Percentiles rank a stretch among this genome's conserved stretches.
phyloP scores from a whole-genome alignment of 1,140 invertebrate species.

The Gonatopus flavifemur region DNA sequence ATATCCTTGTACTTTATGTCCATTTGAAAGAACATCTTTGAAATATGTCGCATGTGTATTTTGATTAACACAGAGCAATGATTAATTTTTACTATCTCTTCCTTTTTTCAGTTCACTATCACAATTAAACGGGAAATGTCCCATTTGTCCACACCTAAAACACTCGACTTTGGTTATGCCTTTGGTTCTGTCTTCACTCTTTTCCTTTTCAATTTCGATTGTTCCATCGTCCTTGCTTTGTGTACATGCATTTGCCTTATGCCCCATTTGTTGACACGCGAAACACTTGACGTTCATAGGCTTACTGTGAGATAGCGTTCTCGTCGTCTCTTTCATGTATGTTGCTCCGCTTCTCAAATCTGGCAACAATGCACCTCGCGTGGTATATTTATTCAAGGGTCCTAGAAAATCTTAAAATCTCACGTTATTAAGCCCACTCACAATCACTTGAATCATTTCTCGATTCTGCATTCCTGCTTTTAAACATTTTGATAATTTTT shows the following conservation, averaged over 20 bases:
- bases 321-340: constrained; percentile 1
- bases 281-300: too few relatives aligned
- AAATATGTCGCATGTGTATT: constrained; percentile 10
- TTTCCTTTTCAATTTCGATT: neutral
- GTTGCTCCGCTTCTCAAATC: constrained; percentile 6
- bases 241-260: too few relatives aligned
- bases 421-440: constrained; percentile 4
- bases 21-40: constrained; percentile 3
- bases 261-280: too few relatives aligned
- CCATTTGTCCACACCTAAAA: constrained; percentile 5
- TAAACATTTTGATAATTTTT: constrained; percentile 10
- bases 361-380: neutral
- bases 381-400: constrained; percentile 5
- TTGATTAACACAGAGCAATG: constrained; percentile 1
- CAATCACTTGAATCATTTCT: constrained; percentile 10
- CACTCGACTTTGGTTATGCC: neutral
- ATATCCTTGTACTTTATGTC: constrained; percentile 1
- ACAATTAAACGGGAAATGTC: neutral
- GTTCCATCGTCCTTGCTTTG: too few relatives aligned
- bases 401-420: constrained; percentile 9
- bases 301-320: too few relatives aligned
- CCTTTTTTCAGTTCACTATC: neutral
- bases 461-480: constrained; percentile 6
- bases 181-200: neutral
- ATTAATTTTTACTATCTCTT: neutral